phyloP scores from a whole-genome alignment of 2,113 vertebrate genomes.

The Emberiza fucata region DNA sequence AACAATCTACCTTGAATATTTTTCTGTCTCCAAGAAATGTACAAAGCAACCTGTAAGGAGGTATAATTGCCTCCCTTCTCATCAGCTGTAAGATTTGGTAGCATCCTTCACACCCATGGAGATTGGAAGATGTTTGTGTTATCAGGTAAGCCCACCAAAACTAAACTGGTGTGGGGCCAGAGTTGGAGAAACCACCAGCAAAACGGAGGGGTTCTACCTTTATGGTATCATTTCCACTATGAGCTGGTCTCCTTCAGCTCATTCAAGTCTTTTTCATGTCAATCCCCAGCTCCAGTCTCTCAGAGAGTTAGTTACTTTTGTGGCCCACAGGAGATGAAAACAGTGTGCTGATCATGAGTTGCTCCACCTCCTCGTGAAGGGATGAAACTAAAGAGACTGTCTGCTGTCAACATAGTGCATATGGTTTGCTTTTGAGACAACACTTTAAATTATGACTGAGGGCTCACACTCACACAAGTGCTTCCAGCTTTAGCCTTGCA shows the following conservation, averaged over 20 bases:
- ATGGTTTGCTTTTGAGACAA: neutral
- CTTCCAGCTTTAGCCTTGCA: neutral
- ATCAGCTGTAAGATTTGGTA: neutral
- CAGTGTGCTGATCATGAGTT: neutral
- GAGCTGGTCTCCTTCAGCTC: neutral
- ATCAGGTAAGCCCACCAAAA: neutral
- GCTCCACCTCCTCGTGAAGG: neutral
- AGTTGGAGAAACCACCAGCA: neutral
- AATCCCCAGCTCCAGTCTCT: neutral
- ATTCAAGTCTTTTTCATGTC: neutral
- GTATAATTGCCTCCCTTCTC: neutral
- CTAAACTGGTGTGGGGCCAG: neutral
- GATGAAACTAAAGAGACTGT: neutral
- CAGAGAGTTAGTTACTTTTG: neutral
- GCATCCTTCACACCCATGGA: neutral
- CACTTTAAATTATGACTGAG: neutral
- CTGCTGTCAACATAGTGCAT: neutral
- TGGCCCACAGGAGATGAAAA: neutral
- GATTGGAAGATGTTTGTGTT: neutral
- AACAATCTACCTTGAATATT: neutral
- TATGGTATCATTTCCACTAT: neutral
- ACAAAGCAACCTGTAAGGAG: neutral
- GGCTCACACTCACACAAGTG: neutral
- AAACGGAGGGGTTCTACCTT: neutral
- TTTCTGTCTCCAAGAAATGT: neutral